Percentiles rank a stretch among this genome's conserved stretches.
phyloP scores from a whole-genome alignment of 2,113 vertebrate genomes.

The Balaenoptera acutorostrata region DNA sequence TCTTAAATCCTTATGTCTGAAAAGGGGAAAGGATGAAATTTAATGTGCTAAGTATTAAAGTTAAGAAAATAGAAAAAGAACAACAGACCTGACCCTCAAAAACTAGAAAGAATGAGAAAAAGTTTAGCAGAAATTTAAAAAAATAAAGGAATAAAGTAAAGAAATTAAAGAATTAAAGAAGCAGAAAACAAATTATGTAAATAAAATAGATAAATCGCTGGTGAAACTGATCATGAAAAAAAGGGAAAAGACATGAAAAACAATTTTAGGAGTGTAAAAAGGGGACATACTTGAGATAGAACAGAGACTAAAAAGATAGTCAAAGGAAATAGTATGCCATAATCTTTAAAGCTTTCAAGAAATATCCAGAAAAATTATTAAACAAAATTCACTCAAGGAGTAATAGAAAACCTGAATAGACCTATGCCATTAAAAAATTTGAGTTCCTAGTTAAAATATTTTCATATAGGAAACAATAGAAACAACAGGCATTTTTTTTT shows the following conservation, averaged over 20 bases:
- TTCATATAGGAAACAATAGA: neutral
- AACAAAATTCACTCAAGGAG: neutral
- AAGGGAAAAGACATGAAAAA: neutral
- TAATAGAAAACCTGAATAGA: neutral
- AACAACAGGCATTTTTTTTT: neutral
- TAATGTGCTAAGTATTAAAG: neutral
- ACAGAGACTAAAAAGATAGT: neutral
- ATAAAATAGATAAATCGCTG: neutral
- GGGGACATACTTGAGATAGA: neutral
- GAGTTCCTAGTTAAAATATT: neutral
- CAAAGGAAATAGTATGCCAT: neutral
- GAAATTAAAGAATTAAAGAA: neutral
- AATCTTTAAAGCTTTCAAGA: neutral
- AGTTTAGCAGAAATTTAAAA: neutral
- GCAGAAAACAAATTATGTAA: neutral
- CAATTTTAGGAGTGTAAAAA: neutral
- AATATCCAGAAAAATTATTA: conserved; percentile 7
- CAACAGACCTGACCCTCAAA: neutral
- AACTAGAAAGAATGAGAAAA: neutral
- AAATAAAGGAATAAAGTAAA: neutral
- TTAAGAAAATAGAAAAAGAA: conserved; percentile 4
- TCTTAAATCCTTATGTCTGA: neutral
- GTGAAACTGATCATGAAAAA: neutral
- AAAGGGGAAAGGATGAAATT: neutral
- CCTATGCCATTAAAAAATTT: neutral